These are phyloP conservation scores for Cabera pusaria DNA, from an alignment of 2,888 invertebrate species.

Conservation along the genomic window DNA sequence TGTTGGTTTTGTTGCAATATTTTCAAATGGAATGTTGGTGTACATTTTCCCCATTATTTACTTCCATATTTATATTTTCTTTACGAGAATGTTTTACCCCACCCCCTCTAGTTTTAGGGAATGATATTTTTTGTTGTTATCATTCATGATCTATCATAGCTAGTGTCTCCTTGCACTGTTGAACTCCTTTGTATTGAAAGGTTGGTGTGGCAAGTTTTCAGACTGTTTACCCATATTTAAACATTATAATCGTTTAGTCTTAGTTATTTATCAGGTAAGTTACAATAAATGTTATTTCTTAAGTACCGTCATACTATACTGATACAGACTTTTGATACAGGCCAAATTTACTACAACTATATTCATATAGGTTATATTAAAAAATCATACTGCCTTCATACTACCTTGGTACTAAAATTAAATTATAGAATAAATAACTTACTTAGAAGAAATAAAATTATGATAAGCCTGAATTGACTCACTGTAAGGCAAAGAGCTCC, in stretches of 20 bases:
- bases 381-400: too few relatives aligned
- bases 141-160: slow-evolving; percentile 69
- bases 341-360: too few relatives aligned
- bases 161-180: slow-evolving; percentile 69
- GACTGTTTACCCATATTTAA: slow-evolving; percentile 44
- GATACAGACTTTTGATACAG: too few relatives aligned
- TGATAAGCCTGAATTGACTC: too few relatives aligned
- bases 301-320: too few relatives aligned
- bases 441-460: too few relatives aligned
- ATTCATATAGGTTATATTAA: too few relatives aligned
- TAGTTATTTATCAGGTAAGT: slow-evolving; percentile 56
- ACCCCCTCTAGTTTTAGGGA: slow-evolving; percentile 73
- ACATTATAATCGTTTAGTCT: slow-evolving; percentile 29
- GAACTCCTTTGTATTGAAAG: slow-evolving; percentile 67
- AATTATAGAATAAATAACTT: too few relatives aligned
- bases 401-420: too few relatives aligned
- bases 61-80: slow-evolving; percentile 39
- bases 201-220: slow-evolving; percentile 71
- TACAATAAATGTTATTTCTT: too few relatives aligned
- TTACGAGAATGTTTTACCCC: slow-evolving; percentile 85
- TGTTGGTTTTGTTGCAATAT: slow-evolving; percentile 61
- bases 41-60: slow-evolving; percentile 69
- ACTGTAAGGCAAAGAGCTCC: too few relatives aligned
- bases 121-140: slow-evolving; percentile 62
- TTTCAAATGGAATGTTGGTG: slow-evolving; percentile 88